Evolutionary conservation across 2,888 invertebrate genomes (phyloP).

Genomic region (Trimorus sp.): DNA sequence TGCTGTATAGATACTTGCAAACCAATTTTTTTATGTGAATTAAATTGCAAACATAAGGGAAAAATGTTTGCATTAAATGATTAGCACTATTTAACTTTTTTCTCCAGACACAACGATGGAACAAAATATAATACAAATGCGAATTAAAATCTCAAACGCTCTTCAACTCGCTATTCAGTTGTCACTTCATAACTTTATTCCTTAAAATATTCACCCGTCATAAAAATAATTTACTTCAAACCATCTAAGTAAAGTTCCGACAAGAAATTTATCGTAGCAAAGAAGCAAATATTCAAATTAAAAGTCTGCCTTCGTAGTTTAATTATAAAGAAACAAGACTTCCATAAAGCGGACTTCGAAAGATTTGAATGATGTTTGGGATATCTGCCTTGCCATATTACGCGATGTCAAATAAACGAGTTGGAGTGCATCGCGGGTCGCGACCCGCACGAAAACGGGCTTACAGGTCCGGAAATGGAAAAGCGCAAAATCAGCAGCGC

Average conservation of each 20-base stretch:
- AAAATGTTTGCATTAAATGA: no score
- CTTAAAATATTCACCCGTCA: not conserved
- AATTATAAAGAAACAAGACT: constrained; percentile 29
- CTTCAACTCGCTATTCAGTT: not conserved
- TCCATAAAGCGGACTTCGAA: constrained; percentile 18
- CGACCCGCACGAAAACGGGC: constrained; percentile 51
- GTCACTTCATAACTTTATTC: not conserved
- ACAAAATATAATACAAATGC: not conserved
- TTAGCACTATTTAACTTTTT: no score
- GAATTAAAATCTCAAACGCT: not conserved
- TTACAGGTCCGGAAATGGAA: constrained; percentile 46
- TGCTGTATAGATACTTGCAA: no score
- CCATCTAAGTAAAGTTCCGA: constrained; percentile 6
- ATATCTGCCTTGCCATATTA: constrained; percentile 41
- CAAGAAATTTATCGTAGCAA: constrained; percentile 2
- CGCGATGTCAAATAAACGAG: constrained; percentile 42
- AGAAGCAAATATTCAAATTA: constrained; percentile 16
- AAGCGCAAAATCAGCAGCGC: constrained; percentile 62
- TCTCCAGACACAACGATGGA: not conserved
- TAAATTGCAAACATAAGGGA: no score
- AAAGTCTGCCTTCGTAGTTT: constrained; percentile 8
- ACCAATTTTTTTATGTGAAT: no score
- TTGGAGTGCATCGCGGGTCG: constrained; percentile 36
- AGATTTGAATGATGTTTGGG: constrained; percentile 15
- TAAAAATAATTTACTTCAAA: constrained; percentile 3